Evolutionary conservation across 2,113 vertebrate species (phyloP), one percentile per base, ranked within the genome.

Genomic region (Lasiurus borealis): DNA sequence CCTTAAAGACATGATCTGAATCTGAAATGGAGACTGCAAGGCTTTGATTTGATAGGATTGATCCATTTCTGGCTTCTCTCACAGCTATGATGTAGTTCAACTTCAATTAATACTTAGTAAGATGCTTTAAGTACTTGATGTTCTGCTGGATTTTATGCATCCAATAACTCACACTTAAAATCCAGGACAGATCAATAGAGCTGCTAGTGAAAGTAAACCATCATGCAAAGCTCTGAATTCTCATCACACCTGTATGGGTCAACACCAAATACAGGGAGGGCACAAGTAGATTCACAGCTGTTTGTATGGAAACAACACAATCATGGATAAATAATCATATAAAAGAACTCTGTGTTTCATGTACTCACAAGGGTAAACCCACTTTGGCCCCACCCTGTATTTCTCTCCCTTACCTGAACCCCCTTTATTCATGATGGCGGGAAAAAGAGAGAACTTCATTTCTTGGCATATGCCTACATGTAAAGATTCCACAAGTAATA

Each of bases 401-500:
- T 90, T 94, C 93, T 66, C 57, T 78, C 21, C 25, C 6, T 87
- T 73, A 40, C 15, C 16, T 64, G 29, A n/a, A 54, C 2, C 8
- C 57, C 16, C 31, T 91, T 69, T 21, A 54, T 62, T 72, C 9
- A 57, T 15, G 54, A 27, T 46, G 9, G 6, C 62, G 54, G 48
- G 82, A 5, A 44, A 5, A 44, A 78, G 6, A 46, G 31, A 68
- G 50, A 40, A 73, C 80, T 62, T 16, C 25, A 31, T 91, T 88
- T 88, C 54, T 84, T 66, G 4, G 15, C 36, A 29, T 21, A 11
- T 82, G 54, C 44, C 40, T 95, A 3, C 23, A 76, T 80, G 75
- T 54, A 76, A 87, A 78, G 40, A 83, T 75, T 48, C 57, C 59
- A 88, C 50, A 73, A 94, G 73, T 84, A 89, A n/a, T 73, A 21